phyloP scores from a whole-genome alignment of 2,113 vertebrate species.

The Phaethon lepturus region DNA sequence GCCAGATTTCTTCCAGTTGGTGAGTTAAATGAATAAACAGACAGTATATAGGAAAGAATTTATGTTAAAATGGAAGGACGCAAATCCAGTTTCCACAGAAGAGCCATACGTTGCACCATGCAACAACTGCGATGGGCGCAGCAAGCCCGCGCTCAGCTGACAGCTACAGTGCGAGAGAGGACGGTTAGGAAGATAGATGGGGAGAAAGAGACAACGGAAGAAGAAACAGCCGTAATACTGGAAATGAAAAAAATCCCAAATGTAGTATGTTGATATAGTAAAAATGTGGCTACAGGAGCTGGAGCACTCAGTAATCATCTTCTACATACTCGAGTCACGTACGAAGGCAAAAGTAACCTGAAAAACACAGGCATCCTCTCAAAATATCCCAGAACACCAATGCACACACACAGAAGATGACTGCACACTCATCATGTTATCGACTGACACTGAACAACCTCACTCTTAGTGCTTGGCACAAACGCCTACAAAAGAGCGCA shows the following conservation, averaged over 20 bases:
- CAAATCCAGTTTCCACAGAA: not conserved
- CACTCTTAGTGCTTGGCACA: accelerated
- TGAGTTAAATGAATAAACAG: not conserved
- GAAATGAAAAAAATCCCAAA: not conserved
- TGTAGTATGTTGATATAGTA: not conserved
- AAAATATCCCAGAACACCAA: not conserved
- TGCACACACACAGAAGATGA: not conserved
- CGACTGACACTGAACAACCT: not conserved
- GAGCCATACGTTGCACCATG: not conserved
- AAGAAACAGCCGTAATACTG: not conserved
- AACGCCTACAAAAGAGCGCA: not conserved
- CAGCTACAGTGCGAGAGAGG: not conserved
- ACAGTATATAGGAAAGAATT: not conserved
- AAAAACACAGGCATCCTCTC: not conserved
- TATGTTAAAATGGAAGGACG: not conserved
- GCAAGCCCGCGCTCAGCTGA: not conserved
- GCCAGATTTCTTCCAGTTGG: not conserved
- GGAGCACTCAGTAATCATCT: not conserved
- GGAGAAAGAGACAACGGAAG: not conserved
- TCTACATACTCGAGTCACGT: not conserved
- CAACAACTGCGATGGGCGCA: not conserved
- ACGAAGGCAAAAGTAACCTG: not conserved
- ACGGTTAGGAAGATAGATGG: not conserved
- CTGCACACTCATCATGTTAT: not conserved
- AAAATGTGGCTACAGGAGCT: not conserved